These are phyloP conservation scores for Neosilurus hyrtlii DNA, from an alignment of 2,797 vertebrate genomes.

Conservation along the genomic window DNA sequence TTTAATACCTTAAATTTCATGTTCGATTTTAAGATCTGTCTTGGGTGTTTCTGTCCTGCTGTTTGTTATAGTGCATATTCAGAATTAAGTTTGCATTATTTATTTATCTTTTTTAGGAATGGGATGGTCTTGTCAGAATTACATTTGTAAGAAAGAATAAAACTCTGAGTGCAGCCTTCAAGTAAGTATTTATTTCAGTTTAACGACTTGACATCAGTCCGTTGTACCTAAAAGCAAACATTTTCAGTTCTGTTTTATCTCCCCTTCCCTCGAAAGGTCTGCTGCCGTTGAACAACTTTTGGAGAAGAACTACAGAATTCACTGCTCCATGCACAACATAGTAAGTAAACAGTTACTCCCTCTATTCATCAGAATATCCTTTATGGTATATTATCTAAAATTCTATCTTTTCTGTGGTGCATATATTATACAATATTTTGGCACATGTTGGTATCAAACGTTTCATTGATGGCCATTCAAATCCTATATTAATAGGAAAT, in stretches of 20 bases:
- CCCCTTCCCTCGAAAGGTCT: slow-evolving; percentile 70
- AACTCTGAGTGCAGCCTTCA: slow-evolving; percentile 90
- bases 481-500: slow-evolving; percentile 74
- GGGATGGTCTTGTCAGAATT: slow-evolving; percentile 96
- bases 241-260: not conserved
- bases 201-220: slow-evolving; percentile 3
- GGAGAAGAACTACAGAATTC: slow-evolving; percentile 96
- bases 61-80: not conserved
- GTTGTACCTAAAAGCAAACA: not conserved
- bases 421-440: slow-evolving; percentile 4
- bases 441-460: slow-evolving; percentile 8
- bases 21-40: no score
- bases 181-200: slow-evolving; percentile 77
- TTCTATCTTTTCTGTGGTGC: not conserved
- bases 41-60: not conserved
- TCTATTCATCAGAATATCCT: not conserved
- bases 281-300: slow-evolving; percentile 87
- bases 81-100: not conserved
- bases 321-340: slow-evolving; percentile 88
- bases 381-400: not conserved
- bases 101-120: slow-evolving; percentile 76
- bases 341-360: slow-evolving; percentile 69
- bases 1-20: no score
- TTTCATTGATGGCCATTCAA: slow-evolving; percentile 7
- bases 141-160: slow-evolving; percentile 98